Base-by-base conservation (phyloP, 2,797 vertebrate genomes). In the Brachyalestes nurse region DNA sequence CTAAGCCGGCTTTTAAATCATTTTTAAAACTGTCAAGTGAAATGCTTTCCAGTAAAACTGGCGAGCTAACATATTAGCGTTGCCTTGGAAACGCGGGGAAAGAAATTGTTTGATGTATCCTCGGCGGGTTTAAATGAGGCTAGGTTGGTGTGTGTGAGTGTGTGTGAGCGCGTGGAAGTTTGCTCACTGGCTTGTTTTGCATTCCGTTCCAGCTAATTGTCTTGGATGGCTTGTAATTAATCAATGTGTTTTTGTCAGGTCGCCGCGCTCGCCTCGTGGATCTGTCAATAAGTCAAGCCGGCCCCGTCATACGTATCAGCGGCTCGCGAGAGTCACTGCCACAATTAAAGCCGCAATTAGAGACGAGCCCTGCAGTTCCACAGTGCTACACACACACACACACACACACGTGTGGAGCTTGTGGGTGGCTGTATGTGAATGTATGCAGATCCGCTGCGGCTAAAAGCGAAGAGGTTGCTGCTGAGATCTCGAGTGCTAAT, bases 31-130 rank as follows among this genome's bases (percentile, higher is more conserved):
- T 58, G 74, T 86, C 85, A 86, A 87, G 84, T 82, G 73, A 83
- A 87, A 90, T 89, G 82, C 82, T 88, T 87, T 91, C 87, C 84
- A 90, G 88, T 88, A 89, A 89, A 87, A 82, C 81, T 57, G 58
- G 75, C 84, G 85, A 78, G 89, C 88, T 88, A 87, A 90, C 88
- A 88, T 92, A 88, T 91, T 90, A 87, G 89, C 58, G 92, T 93
- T 93, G 90, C 91, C 92, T 81, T 93, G 92, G 92, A 92, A 92
- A 93, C 90, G 38, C 80, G 38, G 74, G 79, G 81, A 79, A 86
- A 88, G 80, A 87, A 88, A 88, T 87, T 84, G 82, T 91, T 89
- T 91, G 78, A 90, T 91, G 87, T 89, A 88, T 90, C 87, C 90
- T 91, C 87, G 66, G 82, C 84, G 87, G 83, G 85, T 84, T 78